Conservation (phyloP, 2,888 invertebrate species). For the Cheiracanthium punctorium region DNA sequence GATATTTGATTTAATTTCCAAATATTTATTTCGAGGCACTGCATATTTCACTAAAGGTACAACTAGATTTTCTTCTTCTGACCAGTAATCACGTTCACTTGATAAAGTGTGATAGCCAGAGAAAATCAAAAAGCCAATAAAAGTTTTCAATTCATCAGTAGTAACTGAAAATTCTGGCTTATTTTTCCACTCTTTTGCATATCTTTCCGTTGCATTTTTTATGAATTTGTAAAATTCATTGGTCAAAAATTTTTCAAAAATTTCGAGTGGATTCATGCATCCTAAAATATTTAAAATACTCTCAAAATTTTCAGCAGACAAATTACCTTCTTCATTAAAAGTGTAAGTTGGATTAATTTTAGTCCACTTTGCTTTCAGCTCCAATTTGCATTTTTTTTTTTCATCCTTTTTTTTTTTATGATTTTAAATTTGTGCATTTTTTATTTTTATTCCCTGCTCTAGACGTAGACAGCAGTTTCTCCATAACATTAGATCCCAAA, state of each 20-base stretch:
- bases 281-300: neutral
- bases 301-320: neutral
- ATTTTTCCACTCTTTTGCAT: constrained; percentile 23
- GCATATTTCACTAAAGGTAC: neutral
- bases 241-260: constrained; percentile 1
- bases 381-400: neutral
- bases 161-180: constrained; percentile 5
- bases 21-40: constrained; percentile 14
- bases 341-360: neutral
- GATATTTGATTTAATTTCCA: neutral
- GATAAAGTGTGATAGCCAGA: constrained; percentile 24
- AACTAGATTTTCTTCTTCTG: constrained; percentile 4
- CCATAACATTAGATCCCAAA: no score
- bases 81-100: constrained; percentile 25
- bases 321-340: neutral
- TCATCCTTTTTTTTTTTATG: no score
- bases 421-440: neutral
- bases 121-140: constrained; percentile 19
- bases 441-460: neutral
- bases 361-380: neutral
- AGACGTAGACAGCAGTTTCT: no score
- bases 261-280: neutral
- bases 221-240: neutral
- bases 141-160: constrained; percentile 4
- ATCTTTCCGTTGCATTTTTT: constrained; percentile 1